These are phyloP conservation scores for Cavia porcellus DNA, from an alignment of 2,113 vertebrate species.

Conservation along the genomic window DNA sequence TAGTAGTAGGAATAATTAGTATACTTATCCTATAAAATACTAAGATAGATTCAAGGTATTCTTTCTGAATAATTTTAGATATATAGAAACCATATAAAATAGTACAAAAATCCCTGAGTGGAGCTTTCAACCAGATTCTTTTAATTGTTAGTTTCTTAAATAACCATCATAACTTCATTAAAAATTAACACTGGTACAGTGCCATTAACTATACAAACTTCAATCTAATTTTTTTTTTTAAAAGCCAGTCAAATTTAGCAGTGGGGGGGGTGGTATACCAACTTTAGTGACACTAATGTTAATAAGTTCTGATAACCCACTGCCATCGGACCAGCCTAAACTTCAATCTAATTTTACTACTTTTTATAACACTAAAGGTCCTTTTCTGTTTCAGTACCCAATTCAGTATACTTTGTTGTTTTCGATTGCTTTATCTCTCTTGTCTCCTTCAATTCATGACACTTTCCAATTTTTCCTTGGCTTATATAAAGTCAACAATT, in stretches of 20 bases:
- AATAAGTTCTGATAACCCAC: no score
- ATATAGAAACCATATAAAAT: slow-evolving; percentile 15
- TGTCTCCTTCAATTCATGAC: not conserved
- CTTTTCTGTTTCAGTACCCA: not conserved
- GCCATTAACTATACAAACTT: not conserved
- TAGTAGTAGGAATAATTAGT: not conserved
- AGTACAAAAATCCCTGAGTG: not conserved
- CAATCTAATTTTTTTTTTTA: no score
- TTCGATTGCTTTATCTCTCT: not conserved
- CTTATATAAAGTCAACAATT: not conserved
- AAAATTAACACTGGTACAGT: not conserved
- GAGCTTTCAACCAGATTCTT: not conserved
- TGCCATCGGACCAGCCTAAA: no score
- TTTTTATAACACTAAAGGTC: not conserved
- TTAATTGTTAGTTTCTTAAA: not conserved
- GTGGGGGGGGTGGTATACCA: no score
- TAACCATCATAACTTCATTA: not conserved
- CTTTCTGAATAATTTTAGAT: not conserved
- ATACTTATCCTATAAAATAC: not conserved
- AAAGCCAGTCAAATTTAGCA: no score
- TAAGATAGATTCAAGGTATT: not conserved
- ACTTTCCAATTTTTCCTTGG: not conserved
- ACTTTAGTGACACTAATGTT: no score
- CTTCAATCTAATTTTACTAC: not conserved
- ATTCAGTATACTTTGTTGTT: not conserved